These are phyloP conservation scores for Ophioderma brevispina DNA, from an alignment of 35 echinoderm and acorn worm genomes.

Conservation along the genomic window DNA sequence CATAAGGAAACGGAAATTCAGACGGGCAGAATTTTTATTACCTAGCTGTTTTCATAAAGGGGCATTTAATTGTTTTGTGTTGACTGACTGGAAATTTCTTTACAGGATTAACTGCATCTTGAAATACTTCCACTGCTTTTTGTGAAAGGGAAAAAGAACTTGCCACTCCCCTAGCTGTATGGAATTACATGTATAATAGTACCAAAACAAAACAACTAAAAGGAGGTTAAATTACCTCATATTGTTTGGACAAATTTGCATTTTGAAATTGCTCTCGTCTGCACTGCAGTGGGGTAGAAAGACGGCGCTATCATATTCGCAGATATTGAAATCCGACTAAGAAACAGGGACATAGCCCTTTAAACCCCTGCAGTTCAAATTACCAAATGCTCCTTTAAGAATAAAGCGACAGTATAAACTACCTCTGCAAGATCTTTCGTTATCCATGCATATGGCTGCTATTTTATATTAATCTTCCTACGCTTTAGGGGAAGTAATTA, in stretches of 20 bases:
- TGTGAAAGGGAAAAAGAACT: too few relatives aligned
- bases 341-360: neutral
- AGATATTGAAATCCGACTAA: neutral
- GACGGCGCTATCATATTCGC: neutral
- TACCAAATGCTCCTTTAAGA: neutral
- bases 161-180: too few relatives aligned
- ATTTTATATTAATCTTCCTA: neutral
- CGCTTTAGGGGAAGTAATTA: neutral
- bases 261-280: neutral
- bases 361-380: neutral
- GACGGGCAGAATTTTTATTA: slow-evolving; percentile 1
- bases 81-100: neutral
- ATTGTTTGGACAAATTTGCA: neutral
- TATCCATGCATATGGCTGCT: neutral
- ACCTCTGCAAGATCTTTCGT: neutral
- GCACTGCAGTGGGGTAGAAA: neutral
- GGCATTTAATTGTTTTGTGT: slow-evolving; percentile 14
- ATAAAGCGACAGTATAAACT: neutral
- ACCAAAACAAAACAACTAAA: neutral
- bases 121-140: neutral
- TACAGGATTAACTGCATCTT: neutral
- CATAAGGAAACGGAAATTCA: slow-evolving; percentile 1
- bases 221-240: neutral
- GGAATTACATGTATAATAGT: neutral
- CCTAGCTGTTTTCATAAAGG: neutral